Percentiles rank a stretch among this genome's conserved stretches.
These are phyloP conservation scores for Chloroceryle amazona DNA, from an alignment of 2,797 vertebrate species.

Conservation along the genomic window DNA sequence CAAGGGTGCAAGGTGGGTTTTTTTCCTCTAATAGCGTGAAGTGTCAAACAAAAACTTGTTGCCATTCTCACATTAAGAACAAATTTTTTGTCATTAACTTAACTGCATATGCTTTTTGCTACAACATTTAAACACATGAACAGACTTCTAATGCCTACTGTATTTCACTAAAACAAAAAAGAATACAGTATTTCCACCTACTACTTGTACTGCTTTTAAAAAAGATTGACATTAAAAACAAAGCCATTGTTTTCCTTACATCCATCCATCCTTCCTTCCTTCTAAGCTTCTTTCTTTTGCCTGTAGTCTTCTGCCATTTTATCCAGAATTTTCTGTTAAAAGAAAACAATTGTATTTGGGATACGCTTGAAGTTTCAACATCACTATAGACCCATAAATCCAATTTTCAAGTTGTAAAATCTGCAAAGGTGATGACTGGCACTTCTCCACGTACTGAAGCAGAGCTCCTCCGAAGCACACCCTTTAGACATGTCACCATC, in stretches of 20 bases:
- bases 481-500: too few species aligned
- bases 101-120: slow-evolving; percentile 76
- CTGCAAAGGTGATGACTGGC: not conserved
- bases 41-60: slow-evolving; percentile 71
- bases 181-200: slow-evolving; percentile 79
- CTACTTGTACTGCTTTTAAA: slow-evolving; percentile 82
- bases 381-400: not conserved
- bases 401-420: not conserved
- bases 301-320: slow-evolving; percentile 85
- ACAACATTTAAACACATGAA: slow-evolving; percentile 85
- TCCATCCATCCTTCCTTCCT: slow-evolving; percentile 60
- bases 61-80: slow-evolving; percentile 76
- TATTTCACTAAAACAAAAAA: slow-evolving; percentile 81
- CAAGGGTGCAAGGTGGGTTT: slow-evolving; percentile 60
- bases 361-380: not conserved
- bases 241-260: slow-evolving; percentile 79
- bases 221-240: slow-evolving; percentile 85
- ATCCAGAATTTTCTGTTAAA: slow-evolving; percentile 84
- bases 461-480: not conserved
- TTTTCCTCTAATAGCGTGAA: slow-evolving; percentile 65
- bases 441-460: not conserved
- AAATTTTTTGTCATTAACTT: slow-evolving; percentile 79
- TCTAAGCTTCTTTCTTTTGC: slow-evolving; percentile 82
- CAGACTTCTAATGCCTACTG: slow-evolving; percentile 78
- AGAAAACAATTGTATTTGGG: not conserved